Base-by-base conservation (phyloP, 2,888 invertebrate species). In the Tetanocera ferruginea region DNA sequence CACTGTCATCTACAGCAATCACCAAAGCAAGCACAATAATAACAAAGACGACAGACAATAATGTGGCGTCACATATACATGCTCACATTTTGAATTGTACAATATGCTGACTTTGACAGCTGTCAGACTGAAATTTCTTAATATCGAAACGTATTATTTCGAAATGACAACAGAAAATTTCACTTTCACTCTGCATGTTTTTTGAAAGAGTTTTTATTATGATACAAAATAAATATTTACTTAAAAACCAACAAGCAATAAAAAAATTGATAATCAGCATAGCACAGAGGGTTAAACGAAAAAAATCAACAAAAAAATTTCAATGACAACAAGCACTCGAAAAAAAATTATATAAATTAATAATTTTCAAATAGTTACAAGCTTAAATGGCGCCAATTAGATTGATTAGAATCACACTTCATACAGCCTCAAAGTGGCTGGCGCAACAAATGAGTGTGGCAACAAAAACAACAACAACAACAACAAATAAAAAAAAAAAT, bases 61-160 rank as follows among this genome's bases (percentile, higher is more conserved):
- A 19, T 23, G 37, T 25, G 51, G 37, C 66, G 19, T 43, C n/a
- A 43, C 37, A 31, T 19, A 25, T 6, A 28, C 43, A 43, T 43
- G 43, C 43, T 43, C 11, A 14, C 43, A 43, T 43, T 37, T 43
- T 43, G 43, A 43, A 11, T 11, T 43, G 11, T 11, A 43, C 43
- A 43, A 43, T 43, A 43, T 82, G 86, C 85, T 83, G 84, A 83
- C 86, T 86, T 85, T 86, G 88, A 87, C 87, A 87, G 88, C 87
- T 87, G 87, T 87, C 88, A 86, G 79, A 81, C 80, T 82, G 82
- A 81, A 81, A 81, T 81, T 76, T 77, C 75, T 52, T 11, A 23
- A 62, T 25, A 64, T 62, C 70, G 64, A 73, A 76, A 74, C 9
- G 31, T n/a, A n/a, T 55, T 28, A 70, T 31, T 70, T 49, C 70